A percentile compares a stretch with the other conserved stretches of the same genome.
Evolutionary conservation across 2,888 invertebrate genomes (phyloP).

Genomic region (Nyleta sp.): DNA sequence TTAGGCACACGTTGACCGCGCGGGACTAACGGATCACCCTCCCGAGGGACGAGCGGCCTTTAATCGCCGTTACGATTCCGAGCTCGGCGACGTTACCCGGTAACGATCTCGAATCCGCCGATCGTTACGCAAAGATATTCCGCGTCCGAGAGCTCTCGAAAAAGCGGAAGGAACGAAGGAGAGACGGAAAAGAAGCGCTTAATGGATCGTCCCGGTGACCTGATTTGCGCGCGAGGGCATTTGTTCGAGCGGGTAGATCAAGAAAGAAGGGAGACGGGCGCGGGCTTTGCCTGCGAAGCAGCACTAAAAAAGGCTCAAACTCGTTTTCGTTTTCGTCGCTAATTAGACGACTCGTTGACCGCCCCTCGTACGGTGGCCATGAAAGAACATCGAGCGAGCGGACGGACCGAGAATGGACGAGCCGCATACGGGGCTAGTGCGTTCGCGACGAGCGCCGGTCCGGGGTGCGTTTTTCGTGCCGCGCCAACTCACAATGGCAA

Average conservation of each 20-base stretch:
- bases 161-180: conserved; percentile 32
- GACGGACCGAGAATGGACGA: conserved; percentile 67
- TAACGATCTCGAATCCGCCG: conserved; percentile 7
- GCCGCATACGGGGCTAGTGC: conserved; percentile 78
- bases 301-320: conserved; percentile 79
- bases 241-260: conserved; percentile 51
- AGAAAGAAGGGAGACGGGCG: conserved; percentile 47
- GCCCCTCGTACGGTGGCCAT: conserved; percentile 79
- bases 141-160: neutral
- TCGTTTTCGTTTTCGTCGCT: conserved; percentile 83
- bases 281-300: conserved; percentile 54
- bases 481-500: conserved; percentile 33
- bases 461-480: conserved; percentile 79
- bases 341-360: conserved; percentile 83
- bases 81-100: conserved; percentile 3
- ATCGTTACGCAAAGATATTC: conserved; percentile 38
- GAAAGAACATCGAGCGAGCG: conserved; percentile 78
- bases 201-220: conserved; percentile 74
- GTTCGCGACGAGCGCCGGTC: conserved; percentile 79
- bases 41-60: conserved; percentile 11
- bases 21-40: conserved; percentile 55
- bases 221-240: conserved; percentile 62
- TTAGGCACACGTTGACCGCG: conserved; percentile 76
- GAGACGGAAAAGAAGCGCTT: conserved; percentile 34
- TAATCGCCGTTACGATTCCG: conserved; percentile 34